phyloP scores from a whole-genome alignment of 2,113 vertebrate genomes.

The Oreochromis niloticus region DNA sequence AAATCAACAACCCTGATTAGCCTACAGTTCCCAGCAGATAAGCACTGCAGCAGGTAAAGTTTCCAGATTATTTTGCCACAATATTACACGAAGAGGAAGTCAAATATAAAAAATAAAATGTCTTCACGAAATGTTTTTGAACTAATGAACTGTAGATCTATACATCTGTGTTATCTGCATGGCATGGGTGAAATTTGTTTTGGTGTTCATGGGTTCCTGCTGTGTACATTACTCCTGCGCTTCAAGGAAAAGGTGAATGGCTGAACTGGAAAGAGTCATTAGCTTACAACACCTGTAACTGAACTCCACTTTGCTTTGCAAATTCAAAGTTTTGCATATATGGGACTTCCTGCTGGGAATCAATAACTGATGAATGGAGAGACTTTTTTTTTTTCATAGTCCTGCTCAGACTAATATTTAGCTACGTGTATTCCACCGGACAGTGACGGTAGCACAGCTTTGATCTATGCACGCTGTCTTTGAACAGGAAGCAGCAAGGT shows the following conservation, averaged over 20 bases:
- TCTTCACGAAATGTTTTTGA: background rate
- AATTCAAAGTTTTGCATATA: constrained; percentile 9
- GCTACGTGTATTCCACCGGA: background rate
- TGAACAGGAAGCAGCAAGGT: background rate
- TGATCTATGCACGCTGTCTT: background rate
- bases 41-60: background rate
- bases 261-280: background rate
- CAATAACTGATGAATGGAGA: background rate
- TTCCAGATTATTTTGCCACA: background rate
- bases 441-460: background rate
- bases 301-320: background rate
- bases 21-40: background rate
- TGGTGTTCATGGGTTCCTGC: background rate
- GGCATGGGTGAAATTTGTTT: background rate
- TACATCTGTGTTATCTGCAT: background rate
- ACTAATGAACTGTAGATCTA: background rate
- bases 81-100: background rate
- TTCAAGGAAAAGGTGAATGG: background rate
- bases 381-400: background rate
- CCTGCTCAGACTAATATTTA: background rate
- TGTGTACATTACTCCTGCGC: background rate
- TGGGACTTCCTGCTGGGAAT: background rate
- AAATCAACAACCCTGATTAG: background rate
- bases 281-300: background rate
- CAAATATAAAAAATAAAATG: background rate